phyloP scores from a whole-genome alignment of 2,888 invertebrate species.

The Entomobrya proxima region DNA sequence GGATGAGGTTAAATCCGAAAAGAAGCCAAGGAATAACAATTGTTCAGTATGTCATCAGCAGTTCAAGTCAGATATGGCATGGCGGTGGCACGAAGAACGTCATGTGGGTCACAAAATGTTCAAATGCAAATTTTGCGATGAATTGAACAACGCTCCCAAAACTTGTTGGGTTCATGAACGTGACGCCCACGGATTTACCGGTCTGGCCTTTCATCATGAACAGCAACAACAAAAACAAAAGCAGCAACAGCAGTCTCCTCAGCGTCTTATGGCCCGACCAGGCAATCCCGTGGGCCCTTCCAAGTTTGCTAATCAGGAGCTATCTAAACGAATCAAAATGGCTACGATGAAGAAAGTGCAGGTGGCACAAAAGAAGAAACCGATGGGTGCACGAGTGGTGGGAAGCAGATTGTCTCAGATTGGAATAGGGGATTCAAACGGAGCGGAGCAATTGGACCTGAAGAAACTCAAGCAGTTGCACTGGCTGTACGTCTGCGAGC shows the following conservation, averaged over 20 bases:
- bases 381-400: background rate
- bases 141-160: conserved; percentile 64
- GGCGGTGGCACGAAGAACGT: conserved; percentile 74
- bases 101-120: conserved; percentile 73
- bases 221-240: conserved; percentile 40
- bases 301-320: background rate
- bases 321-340: conserved; percentile 41
- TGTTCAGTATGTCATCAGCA: conserved; percentile 70
- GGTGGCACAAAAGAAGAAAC: conserved; percentile 45
- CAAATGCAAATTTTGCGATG: conserved; percentile 73
- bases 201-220: background rate
- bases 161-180: conserved; percentile 72
- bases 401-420: conserved; percentile 61
- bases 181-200: conserved; percentile 66
- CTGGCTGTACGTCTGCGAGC: conserved; percentile 74
- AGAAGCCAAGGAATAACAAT: background rate
- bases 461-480: conserved; percentile 73
- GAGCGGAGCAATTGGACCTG: conserved; percentile 62
- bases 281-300: background rate
- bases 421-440: conserved; percentile 64
- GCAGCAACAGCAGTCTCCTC: conserved; percentile 9
- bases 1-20: background rate
- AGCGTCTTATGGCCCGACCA: background rate
- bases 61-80: conserved; percentile 68
- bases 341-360: conserved; percentile 30